Conservation (phyloP, 2,797 vertebrate species). For the Novumbra hubbsi region DNA sequence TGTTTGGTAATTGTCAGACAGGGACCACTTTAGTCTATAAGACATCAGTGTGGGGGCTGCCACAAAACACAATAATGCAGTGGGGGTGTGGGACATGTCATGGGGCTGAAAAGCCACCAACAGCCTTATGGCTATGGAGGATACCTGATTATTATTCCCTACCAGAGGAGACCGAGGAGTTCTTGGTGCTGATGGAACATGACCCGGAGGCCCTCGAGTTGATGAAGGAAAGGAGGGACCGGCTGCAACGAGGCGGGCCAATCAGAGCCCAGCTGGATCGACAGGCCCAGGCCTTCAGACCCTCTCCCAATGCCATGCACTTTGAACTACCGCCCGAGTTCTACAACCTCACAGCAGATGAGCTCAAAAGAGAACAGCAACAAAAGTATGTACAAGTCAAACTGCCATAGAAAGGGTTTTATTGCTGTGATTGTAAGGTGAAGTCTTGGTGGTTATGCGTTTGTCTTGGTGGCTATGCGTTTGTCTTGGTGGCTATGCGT, state of each 20-base stretch:
- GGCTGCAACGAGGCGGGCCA: constrained; percentile 80
- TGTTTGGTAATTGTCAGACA: neutral
- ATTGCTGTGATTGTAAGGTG: neutral
- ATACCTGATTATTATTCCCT: neutral
- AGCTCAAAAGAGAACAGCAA: constrained; percentile 85
- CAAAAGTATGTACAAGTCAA: constrained; percentile 71
- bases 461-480: constrained; percentile 19
- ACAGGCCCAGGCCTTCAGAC: constrained; percentile 76
- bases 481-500: constrained; percentile 19
- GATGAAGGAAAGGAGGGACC: constrained; percentile 76
- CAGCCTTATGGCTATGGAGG: neutral
- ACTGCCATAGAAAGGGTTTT: neutral
- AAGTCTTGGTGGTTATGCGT: constrained; percentile 15
- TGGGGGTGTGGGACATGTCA: too few relatives aligned
- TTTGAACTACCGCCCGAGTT: constrained; percentile 91
- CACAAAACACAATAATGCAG: too few relatives aligned
- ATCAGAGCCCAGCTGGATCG: constrained; percentile 83
- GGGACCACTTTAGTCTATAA: too few relatives aligned
- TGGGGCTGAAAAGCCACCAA: too few relatives aligned
- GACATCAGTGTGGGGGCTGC: too few relatives aligned
- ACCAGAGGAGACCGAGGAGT: constrained; percentile 82
- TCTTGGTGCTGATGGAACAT: constrained; percentile 79
- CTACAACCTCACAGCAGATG: constrained; percentile 86
- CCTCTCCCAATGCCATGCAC: constrained; percentile 76
- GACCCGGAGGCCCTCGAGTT: constrained; percentile 69